phyloP scores from a whole-genome alignment of 2,113 vertebrate species.

The human (Homo sapiens) region DNA sequence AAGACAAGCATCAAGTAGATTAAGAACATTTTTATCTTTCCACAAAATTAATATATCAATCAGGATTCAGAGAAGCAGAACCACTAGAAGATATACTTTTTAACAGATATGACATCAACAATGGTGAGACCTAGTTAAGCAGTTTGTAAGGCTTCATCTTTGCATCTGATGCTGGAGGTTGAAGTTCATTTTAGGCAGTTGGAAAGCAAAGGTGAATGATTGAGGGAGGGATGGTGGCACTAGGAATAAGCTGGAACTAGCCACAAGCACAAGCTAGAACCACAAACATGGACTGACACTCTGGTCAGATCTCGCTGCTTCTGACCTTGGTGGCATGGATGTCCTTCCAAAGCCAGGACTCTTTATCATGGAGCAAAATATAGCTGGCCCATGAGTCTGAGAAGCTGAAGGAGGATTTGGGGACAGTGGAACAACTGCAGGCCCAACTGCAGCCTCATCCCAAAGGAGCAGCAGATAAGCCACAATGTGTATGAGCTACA shows the following conservation, averaged over 20 bases:
- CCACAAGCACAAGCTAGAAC: neutral
- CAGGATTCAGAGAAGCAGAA: neutral
- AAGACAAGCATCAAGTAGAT: neutral
- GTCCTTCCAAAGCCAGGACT: neutral
- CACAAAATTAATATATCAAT: neutral
- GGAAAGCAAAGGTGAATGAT: neutral
- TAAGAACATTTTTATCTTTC: neutral
- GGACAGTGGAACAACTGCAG: neutral
- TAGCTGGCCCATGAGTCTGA: neutral
- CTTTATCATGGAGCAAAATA: neutral
- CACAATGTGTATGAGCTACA: neutral
- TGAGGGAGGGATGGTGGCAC: neutral
- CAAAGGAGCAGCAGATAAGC: neutral
- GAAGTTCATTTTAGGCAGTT: neutral
- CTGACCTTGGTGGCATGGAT: neutral
- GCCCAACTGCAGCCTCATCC: neutral
- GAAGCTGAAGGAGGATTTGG: neutral
- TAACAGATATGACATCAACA: neutral
- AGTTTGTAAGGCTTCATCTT: neutral
- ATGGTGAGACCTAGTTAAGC: neutral
- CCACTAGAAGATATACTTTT: neutral
- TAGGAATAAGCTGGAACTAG: no score
- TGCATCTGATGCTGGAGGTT: neutral
- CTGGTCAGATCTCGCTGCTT: neutral
- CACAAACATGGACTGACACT: neutral